Evolutionary conservation across 2,888 invertebrate species (phyloP).

Genomic region (Germaria angustata): DNA sequence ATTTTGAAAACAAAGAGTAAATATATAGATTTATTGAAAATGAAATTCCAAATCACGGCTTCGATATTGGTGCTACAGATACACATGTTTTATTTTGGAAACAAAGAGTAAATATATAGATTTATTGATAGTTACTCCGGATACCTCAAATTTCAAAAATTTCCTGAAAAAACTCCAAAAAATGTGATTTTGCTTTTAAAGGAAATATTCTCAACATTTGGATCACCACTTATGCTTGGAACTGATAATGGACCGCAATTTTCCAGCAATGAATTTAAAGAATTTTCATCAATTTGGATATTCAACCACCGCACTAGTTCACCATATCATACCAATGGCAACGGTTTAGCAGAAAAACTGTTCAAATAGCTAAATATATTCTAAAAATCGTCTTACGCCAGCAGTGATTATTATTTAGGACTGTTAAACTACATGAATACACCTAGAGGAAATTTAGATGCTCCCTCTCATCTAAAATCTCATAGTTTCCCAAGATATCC

Average conservation of each 20-base stretch:
- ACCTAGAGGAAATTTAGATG: neutral
- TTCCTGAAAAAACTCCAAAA: neutral
- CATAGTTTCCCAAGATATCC: no score
- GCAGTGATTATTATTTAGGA: conserved; percentile 2
- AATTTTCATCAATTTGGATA: neutral
- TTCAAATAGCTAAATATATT: neutral
- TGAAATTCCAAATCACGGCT: neutral
- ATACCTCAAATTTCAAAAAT: neutral
- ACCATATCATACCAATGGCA: neutral
- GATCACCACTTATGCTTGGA: neutral
- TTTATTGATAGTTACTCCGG: neutral
- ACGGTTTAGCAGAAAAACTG: neutral
- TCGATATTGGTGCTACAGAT: conserved; percentile 5
- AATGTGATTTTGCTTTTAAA: neutral
- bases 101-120: neutral
- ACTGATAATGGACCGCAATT: neutral
- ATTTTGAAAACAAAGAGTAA: conserved; percentile 6
- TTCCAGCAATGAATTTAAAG: neutral
- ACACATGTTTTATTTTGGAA: conserved; percentile 4
- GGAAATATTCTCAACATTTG: neutral
- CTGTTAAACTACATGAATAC: conserved; percentile 9
- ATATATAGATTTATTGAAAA: no score
- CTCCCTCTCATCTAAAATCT: neutral
- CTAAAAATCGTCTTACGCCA: neutral
- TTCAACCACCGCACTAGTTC: neutral